Evolutionary conservation across 2,797 vertebrate species (phyloP).

Genomic region (Anolis apletophallus): DNA sequence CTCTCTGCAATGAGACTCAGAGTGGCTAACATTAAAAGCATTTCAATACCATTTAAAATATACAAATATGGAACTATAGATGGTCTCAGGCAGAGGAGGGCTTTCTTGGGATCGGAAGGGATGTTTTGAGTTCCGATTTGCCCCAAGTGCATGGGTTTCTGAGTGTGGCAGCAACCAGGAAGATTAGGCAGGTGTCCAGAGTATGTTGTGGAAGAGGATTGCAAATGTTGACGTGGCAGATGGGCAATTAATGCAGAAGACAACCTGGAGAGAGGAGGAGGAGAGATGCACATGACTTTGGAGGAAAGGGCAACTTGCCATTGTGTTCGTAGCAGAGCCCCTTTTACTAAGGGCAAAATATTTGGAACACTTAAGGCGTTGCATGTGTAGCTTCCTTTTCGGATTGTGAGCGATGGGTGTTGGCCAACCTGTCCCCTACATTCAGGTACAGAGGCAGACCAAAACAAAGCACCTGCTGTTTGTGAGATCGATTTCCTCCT

Average conservation of each 20-base stretch:
- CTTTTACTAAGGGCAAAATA: background rate
- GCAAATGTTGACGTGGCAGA: conserved; percentile 18
- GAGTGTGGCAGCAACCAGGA: background rate
- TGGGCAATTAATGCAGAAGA: conserved; percentile 5
- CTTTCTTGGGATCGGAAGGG: background rate
- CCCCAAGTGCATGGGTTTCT: too few species aligned
- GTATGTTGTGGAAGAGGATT: background rate
- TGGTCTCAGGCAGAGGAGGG: too few species aligned
- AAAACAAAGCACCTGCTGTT: conserved; percentile 41
- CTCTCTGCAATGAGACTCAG: too few species aligned
- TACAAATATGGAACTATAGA: too few species aligned
- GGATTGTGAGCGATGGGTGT: background rate
- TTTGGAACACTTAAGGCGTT: background rate
- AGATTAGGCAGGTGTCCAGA: conserved; percentile 1
- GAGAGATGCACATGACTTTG: background rate
- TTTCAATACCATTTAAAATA: too few species aligned
- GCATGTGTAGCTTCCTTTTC: background rate
- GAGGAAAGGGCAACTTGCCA: background rate
- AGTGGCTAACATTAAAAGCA: too few species aligned
- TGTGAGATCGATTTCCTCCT: background rate
- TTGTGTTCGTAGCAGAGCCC: background rate
- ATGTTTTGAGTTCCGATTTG: too few species aligned
- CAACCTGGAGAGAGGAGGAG: background rate
- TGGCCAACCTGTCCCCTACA: background rate
- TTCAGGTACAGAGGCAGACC: background rate